Base-by-base conservation (phyloP, 2,888 invertebrate species). In the Achlya flavicornis region DNA sequence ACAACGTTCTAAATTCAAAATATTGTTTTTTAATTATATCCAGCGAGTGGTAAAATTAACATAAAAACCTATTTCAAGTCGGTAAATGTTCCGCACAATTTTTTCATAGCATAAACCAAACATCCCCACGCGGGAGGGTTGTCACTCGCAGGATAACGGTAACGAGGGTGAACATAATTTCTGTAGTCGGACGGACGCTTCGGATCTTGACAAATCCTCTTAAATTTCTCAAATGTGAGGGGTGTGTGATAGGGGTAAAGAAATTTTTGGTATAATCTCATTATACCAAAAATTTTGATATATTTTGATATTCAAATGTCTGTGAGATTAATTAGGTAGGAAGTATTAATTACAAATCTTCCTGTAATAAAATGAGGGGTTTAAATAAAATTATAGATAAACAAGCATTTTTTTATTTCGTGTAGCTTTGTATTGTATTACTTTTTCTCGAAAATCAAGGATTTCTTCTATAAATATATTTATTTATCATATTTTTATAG, bases 111-210 rank as follows among this genome's bases (percentile, higher is more conserved):
- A 67, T 71, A 38, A 63, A 67, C 16, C 67, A 71, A 71, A 75
- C 77, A 41, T 41, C 41, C 41, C 41, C 41, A 41, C 41, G 73
- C 65, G 62, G 65, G 70, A 64, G 67, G 64, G 75, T 73, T 89
- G 88, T 88, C 89, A 87, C 72, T 79, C 70, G 73, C 88, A 89
- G 84, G 68, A 67, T 69, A 70, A 41, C 66, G 46, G 71, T 84
- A 85, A 86, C 83, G 80, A 85, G 89, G 87, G 89, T 87, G 81
- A 80, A 80, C 83, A 80, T 84, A 82, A 87, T 86, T 85, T 83
- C 79, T 76, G 75, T 79, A 78, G 74, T 77, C 79, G 79, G 83
- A 71, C 77, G 81, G 80, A 84, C 84, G 83, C 80, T 77, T 83
- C 74, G 68, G 70, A 80, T 79, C 81, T 85, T 84, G 83, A 85